Percentiles rank a stretch among this genome's conserved stretches.
phyloP scores from a whole-genome alignment of 2,797 vertebrate genomes.

The Moxostoma hubbsi region DNA sequence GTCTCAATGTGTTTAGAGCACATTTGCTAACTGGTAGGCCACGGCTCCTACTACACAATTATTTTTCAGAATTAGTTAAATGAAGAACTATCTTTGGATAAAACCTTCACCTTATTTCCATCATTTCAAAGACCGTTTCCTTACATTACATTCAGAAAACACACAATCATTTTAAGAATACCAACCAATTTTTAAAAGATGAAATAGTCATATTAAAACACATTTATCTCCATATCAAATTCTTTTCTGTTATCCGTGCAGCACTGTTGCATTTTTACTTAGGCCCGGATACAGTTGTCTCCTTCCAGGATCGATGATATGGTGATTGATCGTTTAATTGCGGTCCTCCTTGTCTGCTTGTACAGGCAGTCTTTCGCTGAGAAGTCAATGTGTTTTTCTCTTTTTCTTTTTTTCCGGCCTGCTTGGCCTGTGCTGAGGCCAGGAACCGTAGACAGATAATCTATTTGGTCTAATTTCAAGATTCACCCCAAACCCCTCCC shows the following conservation, averaged over 20 bases:
- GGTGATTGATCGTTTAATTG: constrained; percentile 78
- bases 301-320: constrained; percentile 74
- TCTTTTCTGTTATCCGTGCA: constrained; percentile 60
- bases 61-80: too few species aligned
- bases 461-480: constrained; percentile 83
- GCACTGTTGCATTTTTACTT: constrained; percentile 59
- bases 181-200: neutral
- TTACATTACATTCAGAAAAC: neutral
- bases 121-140: neutral
- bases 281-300: constrained; percentile 67
- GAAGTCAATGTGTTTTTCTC: constrained; percentile 71
- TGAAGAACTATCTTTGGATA: too few species aligned
- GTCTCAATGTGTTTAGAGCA: too few species aligned
- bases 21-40: too few species aligned
- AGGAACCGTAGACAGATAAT: constrained; percentile 78
- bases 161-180: neutral
- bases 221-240: constrained; percentile 9
- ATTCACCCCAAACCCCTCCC: constrained; percentile 54
- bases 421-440: constrained; percentile 70
- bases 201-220: neutral
- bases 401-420: constrained; percentile 53
- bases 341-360: constrained; percentile 61
- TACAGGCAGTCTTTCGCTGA: constrained; percentile 71
- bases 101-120: neutral
- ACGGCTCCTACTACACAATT: too few species aligned